Base-by-base conservation (phyloP, 2,888 invertebrate genomes). In the Aphodius granarius region DNA sequence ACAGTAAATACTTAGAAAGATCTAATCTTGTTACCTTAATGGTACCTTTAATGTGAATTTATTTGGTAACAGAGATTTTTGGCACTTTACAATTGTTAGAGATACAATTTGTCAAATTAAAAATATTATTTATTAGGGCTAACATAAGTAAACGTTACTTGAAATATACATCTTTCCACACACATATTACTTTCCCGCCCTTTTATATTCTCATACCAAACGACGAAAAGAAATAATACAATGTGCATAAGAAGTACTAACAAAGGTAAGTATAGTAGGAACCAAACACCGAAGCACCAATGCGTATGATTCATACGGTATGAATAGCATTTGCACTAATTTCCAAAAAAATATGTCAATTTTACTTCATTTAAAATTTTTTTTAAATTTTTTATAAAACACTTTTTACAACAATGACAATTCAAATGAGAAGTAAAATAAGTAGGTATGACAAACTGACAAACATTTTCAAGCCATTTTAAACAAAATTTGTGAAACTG, bases 101-200 rank as follows among this genome's bases (percentile, higher is more conserved):
- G 86, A 86, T 86, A 86, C 85, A 82, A 79, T 77, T 79, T 83
- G 78, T 78, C 21, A n/a, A n/a, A n/a, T n/a, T n/a, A n/a, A n/a
- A n/a, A n/a, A n/a, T n/a, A n/a, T n/a, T n/a, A n/a, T n/a, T n/a
- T n/a, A n/a, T n/a, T n/a, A n/a, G n/a, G 65, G 64, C 17, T 22
- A 63, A 68, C 74, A 76, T 76, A 77, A 77, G 68, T 72, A 18
- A 63, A 68, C 75, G 77, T 77, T 77, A 77, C 72, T 77, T 75
- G 73, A 77, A 77, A 75, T 76, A 73, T 68, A 62, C 22, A 18
- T 16, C n/a, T 68, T 75, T 73, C 17, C 19, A 65, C 19, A n/a
- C 15, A 63, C 22, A 21, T 66, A 23, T 15, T 20, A 15, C 18
- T 66, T 75, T 65, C 19, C 19, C 9, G 19, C 16, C 21, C n/a